Evolutionary conservation across 2,888 invertebrate genomes (phyloP).

Genomic region (Drosophila rubida): DNA sequence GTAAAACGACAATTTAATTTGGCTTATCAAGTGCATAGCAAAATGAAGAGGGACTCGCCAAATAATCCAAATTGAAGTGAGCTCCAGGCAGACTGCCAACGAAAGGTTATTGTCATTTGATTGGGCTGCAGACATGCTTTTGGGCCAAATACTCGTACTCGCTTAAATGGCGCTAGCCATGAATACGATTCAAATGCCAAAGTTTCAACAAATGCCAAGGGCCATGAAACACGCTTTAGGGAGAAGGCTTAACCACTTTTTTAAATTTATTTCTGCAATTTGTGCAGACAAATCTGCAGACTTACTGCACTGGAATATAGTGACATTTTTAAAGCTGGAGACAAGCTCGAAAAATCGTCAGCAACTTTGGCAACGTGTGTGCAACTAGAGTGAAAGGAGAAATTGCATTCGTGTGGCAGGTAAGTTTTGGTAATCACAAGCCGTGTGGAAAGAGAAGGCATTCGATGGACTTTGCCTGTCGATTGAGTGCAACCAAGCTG

Average conservation of each 20-base stretch:
- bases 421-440: conserved; percentile 6
- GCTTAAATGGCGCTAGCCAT: neutral
- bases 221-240: neutral
- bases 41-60: conserved; percentile 9
- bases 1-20: conserved; percentile 59
- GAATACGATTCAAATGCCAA: conserved; percentile 33
- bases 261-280: neutral
- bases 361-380: neutral
- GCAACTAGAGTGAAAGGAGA: neutral
- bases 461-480: conserved; percentile 11
- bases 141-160: neutral
- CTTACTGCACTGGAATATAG: too few relatives aligned
- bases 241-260: too few relatives aligned
- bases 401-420: conserved; percentile 5
- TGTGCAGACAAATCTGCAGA: conserved; percentile 12
- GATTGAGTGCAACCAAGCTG: conserved; percentile 43
- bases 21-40: conserved; percentile 46
- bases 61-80: conserved; percentile 23
- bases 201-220: conserved; percentile 24
- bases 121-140: conserved; percentile 8
- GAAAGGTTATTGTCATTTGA: conserved; percentile 10
- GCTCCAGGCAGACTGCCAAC: conserved; percentile 14
- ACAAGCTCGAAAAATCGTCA: neutral
- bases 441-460: conserved; percentile 18
- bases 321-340: too few relatives aligned